phyloP scores from a whole-genome alignment of 1,140 invertebrate genomes.

The Protaetia brevitarsis region DNA sequence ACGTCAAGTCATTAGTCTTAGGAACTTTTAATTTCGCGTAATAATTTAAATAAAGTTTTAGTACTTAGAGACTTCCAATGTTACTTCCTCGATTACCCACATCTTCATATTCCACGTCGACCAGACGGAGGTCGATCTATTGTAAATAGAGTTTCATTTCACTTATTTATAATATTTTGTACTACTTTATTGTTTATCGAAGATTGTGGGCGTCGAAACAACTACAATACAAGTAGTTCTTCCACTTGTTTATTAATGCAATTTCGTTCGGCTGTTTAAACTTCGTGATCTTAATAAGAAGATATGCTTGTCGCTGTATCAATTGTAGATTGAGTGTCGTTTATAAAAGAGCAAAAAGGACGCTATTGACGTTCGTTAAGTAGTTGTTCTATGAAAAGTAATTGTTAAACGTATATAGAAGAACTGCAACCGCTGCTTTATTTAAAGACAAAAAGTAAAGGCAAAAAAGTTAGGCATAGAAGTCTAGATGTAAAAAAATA shows the following conservation, averaged over 20 bases:
- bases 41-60: slow-evolving; percentile 24
- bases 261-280: slow-evolving; percentile 15
- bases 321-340: not conserved
- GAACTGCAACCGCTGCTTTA: slow-evolving; percentile 25
- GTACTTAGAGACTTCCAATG: slow-evolving; percentile 32
- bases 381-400: slow-evolving; percentile 32
- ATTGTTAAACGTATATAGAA: slow-evolving; percentile 35
- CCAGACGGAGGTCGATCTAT: not conserved
- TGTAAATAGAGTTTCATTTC: slow-evolving; percentile 9
- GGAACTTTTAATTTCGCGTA: not conserved
- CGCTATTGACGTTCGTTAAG: slow-evolving; percentile 26
- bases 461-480: slow-evolving; percentile 21
- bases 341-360: not conserved
- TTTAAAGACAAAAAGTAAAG: not conserved
- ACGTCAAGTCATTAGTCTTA: slow-evolving; percentile 34
- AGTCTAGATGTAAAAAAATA: slow-evolving; percentile 28
- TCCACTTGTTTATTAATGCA: slow-evolving; percentile 32
- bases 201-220: not conserved
- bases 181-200: not conserved
- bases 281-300: not conserved
- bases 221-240: slow-evolving; percentile 29
- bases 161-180: slow-evolving; percentile 10
- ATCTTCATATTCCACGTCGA: not conserved
- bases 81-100: slow-evolving; percentile 28
- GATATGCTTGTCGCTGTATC: slow-evolving; percentile 2